phyloP scores from a whole-genome alignment of 37 sponge, comb jelly and placozoan species.

The Chondrosia reniformis region DNA sequence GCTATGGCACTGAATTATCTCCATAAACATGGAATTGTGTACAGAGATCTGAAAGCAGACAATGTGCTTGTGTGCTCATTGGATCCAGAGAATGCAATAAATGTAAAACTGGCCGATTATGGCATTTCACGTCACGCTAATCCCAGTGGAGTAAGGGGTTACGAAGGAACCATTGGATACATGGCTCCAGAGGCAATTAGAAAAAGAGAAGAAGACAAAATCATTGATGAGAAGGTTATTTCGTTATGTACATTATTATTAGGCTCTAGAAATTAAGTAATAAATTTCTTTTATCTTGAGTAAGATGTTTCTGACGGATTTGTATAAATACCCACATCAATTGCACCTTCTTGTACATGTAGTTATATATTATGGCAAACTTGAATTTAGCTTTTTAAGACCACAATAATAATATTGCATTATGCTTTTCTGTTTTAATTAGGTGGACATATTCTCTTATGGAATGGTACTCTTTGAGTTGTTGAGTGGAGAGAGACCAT shows the following conservation, averaged over 20 bases:
- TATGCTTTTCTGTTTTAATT: no score
- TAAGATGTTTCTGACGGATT: no score
- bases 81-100: constrained; percentile 55
- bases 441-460: constrained; percentile 96
- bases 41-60: constrained; percentile 91
- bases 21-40: constrained; percentile 75
- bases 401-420: no score
- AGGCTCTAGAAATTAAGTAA: not conserved
- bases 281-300: not conserved
- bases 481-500: constrained; percentile 83
- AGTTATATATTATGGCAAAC: no score
- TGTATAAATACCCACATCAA: no score
- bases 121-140: constrained; percentile 93
- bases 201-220: constrained; percentile 73
- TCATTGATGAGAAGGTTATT: constrained; percentile 80
- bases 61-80: constrained; percentile 87
- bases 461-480: constrained; percentile 92
- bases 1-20: constrained; percentile 82
- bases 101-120: constrained; percentile 89
- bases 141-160: constrained; percentile 86
- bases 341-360: no score
- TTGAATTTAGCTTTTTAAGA: no score
- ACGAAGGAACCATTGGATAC: constrained; percentile 92
- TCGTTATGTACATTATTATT: no score
- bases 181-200: constrained; percentile 89